phyloP scores from a whole-genome alignment of 23 tunicate species.

The Botrylloides violaceus region DNA sequence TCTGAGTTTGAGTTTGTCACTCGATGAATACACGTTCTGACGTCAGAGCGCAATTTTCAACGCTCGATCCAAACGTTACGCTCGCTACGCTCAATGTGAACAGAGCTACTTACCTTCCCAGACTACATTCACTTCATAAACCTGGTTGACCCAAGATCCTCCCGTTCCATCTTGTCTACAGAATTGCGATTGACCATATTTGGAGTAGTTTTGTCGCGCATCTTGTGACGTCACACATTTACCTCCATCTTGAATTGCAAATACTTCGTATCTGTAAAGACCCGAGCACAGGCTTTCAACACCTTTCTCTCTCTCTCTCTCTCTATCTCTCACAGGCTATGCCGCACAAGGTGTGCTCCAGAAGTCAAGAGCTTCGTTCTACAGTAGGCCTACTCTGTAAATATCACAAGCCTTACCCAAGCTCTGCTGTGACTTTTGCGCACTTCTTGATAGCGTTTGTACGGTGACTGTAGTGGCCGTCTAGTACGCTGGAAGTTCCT shows the following conservation, averaged over 20 bases:
- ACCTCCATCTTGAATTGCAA: constrained; percentile 28
- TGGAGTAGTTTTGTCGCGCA: constrained; percentile 3
- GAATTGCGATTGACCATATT: not conserved
- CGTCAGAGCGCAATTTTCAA: too few relatives aligned
- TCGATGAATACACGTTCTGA: too few relatives aligned
- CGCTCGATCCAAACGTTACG: too few relatives aligned
- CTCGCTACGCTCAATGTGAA: too few relatives aligned
- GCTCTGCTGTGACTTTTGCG: constrained; percentile 16
- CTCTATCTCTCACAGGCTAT: too few relatives aligned
- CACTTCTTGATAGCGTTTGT: constrained; percentile 26
- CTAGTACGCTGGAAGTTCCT: constrained; percentile 1
- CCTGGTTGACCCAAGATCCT: constrained; percentile 27
- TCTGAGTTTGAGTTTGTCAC: too few relatives aligned
- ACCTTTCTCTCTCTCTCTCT: too few relatives aligned
- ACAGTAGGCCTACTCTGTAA: not conserved
- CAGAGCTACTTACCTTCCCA: constrained; percentile 25
- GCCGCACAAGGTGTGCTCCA: not conserved
- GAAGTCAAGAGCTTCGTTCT: not conserved
- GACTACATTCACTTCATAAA: constrained; percentile 14
- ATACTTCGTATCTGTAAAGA: constrained; percentile 10
- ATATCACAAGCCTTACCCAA: not conserved
- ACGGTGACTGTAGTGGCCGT: constrained; percentile 25
- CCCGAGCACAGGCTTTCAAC: too few relatives aligned
- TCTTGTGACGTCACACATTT: constrained; percentile 1
- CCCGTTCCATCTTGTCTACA: constrained; percentile 15